Evolutionary conservation across 2,888 invertebrate species (phyloP).

Genomic region (Cerceris ruficornis): DNA sequence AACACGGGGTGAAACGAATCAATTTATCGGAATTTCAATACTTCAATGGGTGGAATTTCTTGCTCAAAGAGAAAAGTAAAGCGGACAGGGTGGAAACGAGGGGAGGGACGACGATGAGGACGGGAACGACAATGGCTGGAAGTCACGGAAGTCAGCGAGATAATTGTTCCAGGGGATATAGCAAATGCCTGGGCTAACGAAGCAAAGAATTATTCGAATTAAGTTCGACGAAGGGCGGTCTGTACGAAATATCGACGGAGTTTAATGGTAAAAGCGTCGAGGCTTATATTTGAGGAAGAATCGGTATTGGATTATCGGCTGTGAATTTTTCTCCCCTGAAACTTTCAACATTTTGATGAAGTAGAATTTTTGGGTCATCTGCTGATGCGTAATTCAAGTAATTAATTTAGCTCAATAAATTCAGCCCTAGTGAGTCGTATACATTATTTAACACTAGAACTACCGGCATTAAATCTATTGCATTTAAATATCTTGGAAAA

Average conservation of each 20-base stretch:
- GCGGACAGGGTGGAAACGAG: not conserved
- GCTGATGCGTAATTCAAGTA: too few species aligned
- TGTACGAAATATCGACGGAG: not conserved
- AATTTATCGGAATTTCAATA: constrained; percentile 63
- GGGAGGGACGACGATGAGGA: not conserved
- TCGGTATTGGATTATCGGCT: too few species aligned
- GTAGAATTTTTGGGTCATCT: too few species aligned
- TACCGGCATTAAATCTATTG: too few species aligned
- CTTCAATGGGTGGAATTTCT: constrained; percentile 36
- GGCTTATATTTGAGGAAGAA: too few species aligned
- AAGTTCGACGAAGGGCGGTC: not conserved
- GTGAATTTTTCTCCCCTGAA: too few species aligned
- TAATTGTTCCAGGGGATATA: constrained; percentile 51
- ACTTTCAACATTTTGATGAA: too few species aligned
- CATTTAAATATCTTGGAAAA: too few species aligned
- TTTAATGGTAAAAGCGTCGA: not conserved
- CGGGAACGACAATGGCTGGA: constrained; percentile 40
- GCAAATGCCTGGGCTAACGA: constrained; percentile 49
- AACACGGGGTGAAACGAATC: constrained; percentile 51
- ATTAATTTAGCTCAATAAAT: too few species aligned
- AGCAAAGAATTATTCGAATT: constrained; percentile 50
- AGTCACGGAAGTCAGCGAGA: constrained; percentile 48
- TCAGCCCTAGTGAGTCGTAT: too few species aligned
- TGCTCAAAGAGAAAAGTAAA: constrained; percentile 12
- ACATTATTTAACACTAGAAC: too few species aligned